A percentile compares a stretch with the other conserved stretches of the same genome.
Conservation (phyloP, 2,113 vertebrate genomes). For the Aythya baeri region DNA sequence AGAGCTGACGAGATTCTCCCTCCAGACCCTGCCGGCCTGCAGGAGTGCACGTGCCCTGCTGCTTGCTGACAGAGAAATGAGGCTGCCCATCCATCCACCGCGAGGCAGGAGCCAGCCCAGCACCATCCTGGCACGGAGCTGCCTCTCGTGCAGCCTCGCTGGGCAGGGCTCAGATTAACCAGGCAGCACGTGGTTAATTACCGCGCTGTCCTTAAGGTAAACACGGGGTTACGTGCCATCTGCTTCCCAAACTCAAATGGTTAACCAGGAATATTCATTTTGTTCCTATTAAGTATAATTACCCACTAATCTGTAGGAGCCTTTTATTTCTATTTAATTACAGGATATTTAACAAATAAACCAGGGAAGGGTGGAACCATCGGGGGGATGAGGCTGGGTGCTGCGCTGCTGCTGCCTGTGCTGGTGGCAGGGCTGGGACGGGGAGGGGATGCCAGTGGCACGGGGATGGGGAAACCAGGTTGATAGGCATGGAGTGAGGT, state of each 20-base stretch:
- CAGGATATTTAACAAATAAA: conserved; percentile 70
- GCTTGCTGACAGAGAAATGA: neutral
- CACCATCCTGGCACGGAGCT: neutral
- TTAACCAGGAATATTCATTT: conserved; percentile 79
- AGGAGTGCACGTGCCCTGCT: neutral
- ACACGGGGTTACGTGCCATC: conserved; percentile 55
- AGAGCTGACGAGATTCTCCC: neutral
- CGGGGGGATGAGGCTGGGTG: neutral
- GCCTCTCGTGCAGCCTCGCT: neutral
- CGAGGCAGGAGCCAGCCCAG: neutral
- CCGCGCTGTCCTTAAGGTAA: conserved; percentile 35
- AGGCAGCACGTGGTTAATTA: conserved; percentile 65
- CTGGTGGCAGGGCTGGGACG: neutral
- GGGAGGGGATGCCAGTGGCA: fast-evolving
- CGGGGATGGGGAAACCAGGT: fast-evolving
- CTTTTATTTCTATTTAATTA: conserved; percentile 78
- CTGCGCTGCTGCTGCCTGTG: neutral
- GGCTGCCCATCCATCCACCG: neutral
- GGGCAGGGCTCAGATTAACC: neutral
- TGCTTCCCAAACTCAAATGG: conserved; percentile 70
- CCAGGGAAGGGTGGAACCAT: neutral
- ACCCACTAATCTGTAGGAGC: conserved; percentile 70
- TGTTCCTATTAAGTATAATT: conserved; percentile 81
- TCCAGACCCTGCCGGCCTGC: neutral
- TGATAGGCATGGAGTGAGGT: fast-evolving